Percentiles rank a stretch among this genome's conserved stretches.
Evolutionary conservation across 35 echinoderm and acorn worm species (phyloP).

Genomic region (Ophioderma brevispina): DNA sequence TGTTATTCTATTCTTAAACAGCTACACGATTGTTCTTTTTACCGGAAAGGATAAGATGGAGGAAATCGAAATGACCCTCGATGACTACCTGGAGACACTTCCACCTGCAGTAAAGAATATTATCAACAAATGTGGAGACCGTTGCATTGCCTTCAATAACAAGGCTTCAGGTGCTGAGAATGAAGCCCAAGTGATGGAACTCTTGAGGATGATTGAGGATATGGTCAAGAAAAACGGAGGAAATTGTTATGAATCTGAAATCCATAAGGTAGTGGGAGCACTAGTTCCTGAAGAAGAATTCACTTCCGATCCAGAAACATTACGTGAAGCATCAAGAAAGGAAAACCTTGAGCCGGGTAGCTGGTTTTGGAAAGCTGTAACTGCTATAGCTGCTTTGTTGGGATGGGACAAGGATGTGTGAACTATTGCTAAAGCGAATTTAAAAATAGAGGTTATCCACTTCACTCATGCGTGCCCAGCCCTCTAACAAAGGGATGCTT

Average conservation of each 20-base stretch:
- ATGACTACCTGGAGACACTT: neutral
- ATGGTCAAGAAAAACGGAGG: neutral
- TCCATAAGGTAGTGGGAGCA: neutral
- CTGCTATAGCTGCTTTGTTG: neutral
- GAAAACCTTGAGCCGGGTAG: neutral
- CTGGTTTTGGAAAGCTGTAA: neutral
- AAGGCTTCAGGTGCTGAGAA: neutral
- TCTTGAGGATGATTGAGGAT: neutral
- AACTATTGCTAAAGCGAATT: too few species aligned
- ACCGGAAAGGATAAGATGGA: neutral
- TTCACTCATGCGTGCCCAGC: too few species aligned
- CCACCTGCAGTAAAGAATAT: neutral
- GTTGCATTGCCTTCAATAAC: neutral
- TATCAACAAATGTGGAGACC: neutral
- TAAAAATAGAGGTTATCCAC: too few species aligned
- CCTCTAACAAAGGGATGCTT: too few species aligned
- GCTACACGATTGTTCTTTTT: neutral
- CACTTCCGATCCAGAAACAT: neutral
- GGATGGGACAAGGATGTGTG: neutral
- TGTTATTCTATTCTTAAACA: too few species aligned
- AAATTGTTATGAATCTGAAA: neutral
- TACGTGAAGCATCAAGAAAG: neutral
- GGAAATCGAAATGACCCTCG: neutral
- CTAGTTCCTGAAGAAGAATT: neutral
- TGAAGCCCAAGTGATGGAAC: neutral